Percentiles rank a stretch among this genome's conserved stretches.
Conservation (phyloP, 64 coral and sea anemone genomes). For the Acropora tenuis region DNA sequence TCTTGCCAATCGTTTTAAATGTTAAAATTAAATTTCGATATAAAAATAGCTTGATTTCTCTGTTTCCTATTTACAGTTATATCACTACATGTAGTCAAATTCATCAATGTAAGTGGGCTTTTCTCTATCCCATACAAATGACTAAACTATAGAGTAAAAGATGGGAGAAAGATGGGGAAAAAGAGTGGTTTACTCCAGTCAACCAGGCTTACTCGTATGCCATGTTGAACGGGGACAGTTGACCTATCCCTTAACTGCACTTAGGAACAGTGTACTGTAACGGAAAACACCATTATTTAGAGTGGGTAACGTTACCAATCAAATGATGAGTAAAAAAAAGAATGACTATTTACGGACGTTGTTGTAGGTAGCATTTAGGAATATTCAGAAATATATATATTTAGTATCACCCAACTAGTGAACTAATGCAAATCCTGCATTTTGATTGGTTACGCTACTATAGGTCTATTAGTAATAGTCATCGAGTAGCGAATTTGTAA, state of each 20-base stretch:
- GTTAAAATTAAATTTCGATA: constrained; percentile 1
- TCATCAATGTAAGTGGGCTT: too few relatives aligned
- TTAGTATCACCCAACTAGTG: too few relatives aligned
- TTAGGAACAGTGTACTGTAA: background rate
- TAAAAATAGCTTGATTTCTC: background rate
- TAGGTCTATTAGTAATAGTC: too few relatives aligned
- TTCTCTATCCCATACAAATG: background rate
- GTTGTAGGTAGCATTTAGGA: background rate
- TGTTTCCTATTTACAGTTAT: too few relatives aligned
- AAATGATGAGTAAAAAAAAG: background rate
- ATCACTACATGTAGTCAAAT: too few relatives aligned
- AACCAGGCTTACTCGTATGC: background rate
- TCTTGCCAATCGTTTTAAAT: background rate
- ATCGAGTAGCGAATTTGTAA: too few relatives aligned
- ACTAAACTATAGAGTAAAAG: background rate
- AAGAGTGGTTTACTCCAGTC: background rate
- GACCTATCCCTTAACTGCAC: background rate
- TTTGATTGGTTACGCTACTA: too few relatives aligned
- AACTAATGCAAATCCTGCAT: too few relatives aligned
- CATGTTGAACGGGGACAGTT: background rate
- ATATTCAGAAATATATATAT: background rate
- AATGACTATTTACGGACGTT: background rate
- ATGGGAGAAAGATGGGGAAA: background rate
- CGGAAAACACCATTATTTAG: background rate
- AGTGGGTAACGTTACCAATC: too few relatives aligned